Percentiles rank a stretch among this genome's conserved stretches.
Conservation (phyloP, 1,140 invertebrate genomes). For the Pseudomyrmex dendroicus region DNA sequence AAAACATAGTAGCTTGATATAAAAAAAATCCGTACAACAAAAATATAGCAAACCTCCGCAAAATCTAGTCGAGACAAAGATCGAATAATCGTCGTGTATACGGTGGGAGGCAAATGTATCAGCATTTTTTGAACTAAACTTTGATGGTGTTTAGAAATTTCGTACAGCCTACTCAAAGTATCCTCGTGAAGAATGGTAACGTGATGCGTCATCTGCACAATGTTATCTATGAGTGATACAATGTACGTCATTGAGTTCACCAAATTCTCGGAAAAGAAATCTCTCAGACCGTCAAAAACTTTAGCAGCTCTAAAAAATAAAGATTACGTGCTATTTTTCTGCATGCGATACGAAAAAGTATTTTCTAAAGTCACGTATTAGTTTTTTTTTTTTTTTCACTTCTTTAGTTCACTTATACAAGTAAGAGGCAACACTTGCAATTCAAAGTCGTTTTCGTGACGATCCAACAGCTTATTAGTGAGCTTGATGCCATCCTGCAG, state of each 20-base stretch:
- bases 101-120: slow-evolving; percentile 71
- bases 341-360: no score
- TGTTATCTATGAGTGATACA: slow-evolving; percentile 73
- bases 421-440: slow-evolving; percentile 39
- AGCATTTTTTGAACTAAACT: slow-evolving; percentile 75
- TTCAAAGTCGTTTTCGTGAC: slow-evolving; percentile 55
- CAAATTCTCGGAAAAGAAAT: slow-evolving; percentile 73
- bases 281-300: slow-evolving; percentile 72
- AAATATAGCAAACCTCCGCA: slow-evolving; percentile 69
- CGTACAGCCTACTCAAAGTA: slow-evolving; percentile 69
- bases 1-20: no score
- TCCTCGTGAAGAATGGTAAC: slow-evolving; percentile 77
- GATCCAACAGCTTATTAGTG: slow-evolving; percentile 72
- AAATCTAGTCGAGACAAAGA: slow-evolving; percentile 76
- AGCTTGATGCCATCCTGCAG: slow-evolving; percentile 75
- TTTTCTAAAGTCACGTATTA: no score
- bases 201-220: slow-evolving; percentile 77
- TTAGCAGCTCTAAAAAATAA: slow-evolving; percentile 68
- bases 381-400: no score
- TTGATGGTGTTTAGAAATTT: slow-evolving; percentile 72
- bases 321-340: background rate
- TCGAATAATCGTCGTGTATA: slow-evolving; percentile 73
- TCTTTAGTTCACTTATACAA: no score
- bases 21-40: no score
- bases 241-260: slow-evolving; percentile 75